Conservation (phyloP, 2,888 invertebrate genomes). For the Biston betularia region DNA sequence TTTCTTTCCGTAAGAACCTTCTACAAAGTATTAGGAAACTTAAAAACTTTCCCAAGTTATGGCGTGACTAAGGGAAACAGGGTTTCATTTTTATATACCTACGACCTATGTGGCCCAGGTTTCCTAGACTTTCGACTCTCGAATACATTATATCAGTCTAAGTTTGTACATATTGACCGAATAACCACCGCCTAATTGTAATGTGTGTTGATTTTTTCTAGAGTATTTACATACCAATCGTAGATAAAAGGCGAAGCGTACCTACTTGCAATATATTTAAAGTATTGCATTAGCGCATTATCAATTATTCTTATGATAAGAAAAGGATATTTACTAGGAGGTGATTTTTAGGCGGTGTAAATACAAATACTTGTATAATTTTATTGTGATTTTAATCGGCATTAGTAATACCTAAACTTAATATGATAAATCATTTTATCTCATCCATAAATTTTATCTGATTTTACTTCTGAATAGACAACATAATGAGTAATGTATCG, state of each 20-base stretch:
- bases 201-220: too few relatives aligned
- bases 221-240: background rate
- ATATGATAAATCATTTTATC: constrained; percentile 4
- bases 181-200: too few relatives aligned
- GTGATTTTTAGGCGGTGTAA: background rate
- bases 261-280: background rate
- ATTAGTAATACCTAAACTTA: background rate
- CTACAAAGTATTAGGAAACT: too few relatives aligned
- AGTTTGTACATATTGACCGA: too few relatives aligned
- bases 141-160: too few relatives aligned
- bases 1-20: too few relatives aligned
- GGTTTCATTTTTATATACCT: too few relatives aligned
- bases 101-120: too few relatives aligned
- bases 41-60: too few relatives aligned
- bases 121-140: too few relatives aligned
- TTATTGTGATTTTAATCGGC: background rate
- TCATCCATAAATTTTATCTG: background rate
- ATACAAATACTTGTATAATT: background rate
- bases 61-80: too few relatives aligned
- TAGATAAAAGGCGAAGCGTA: background rate
- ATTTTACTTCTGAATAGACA: constrained; percentile 1
- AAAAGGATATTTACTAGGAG: background rate
- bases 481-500: constrained; percentile 4
- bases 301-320: background rate
- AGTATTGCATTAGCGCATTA: background rate